Base-by-base conservation (phyloP, 1,140 invertebrate species). In the Drosophila seguyi region DNA sequence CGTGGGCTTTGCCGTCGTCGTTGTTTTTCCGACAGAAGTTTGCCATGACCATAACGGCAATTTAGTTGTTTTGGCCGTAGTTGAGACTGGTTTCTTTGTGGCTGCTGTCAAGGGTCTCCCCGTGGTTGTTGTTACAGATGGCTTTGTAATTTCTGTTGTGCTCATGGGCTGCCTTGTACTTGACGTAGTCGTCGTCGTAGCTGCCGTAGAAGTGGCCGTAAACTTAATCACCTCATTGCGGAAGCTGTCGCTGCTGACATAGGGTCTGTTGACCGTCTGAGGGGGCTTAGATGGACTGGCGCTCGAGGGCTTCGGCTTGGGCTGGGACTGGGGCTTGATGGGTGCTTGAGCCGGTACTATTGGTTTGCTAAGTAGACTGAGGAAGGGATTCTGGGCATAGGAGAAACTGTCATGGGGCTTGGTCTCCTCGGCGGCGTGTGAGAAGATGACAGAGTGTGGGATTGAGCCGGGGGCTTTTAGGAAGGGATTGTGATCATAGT, bases 171-270 rank as follows among this genome's bases (percentile, higher is more conserved):
- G 62, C 55, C 48, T 69, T 29, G 36, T 59, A 36, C 56, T 55
- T 34, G 63, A n/a, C 38, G 71, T 44, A 31, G 75, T 67, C 11
- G 65, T n/a, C n/a, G n/a, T n/a, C n/a, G 57, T 38, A n/a, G 58
- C 47, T 50, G 61, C 25, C 34, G 81, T 45, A 38, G 79, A 79
- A 4, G 75, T 87, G 20, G 84, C 73, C 25, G 84, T 88, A 71
- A 77, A 88, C 20, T 88, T 87, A 34, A 74, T 90, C 45, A 84
- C 48, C 36, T 88, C 84, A n/a, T 90, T 39, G 29, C 84, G 84
- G 72, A 88, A 88, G 29, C 65, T 84, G 38, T 88, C 77, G 47
- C 84, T 88, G 50, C 73, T 88, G 39, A 88, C 55, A 31, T 88
- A 88, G 25, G 76, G 56, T 25, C 66, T 79, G 44, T 47, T 45